phyloP scores from a whole-genome alignment of 2,888 invertebrate species.

The Boloria selene region DNA sequence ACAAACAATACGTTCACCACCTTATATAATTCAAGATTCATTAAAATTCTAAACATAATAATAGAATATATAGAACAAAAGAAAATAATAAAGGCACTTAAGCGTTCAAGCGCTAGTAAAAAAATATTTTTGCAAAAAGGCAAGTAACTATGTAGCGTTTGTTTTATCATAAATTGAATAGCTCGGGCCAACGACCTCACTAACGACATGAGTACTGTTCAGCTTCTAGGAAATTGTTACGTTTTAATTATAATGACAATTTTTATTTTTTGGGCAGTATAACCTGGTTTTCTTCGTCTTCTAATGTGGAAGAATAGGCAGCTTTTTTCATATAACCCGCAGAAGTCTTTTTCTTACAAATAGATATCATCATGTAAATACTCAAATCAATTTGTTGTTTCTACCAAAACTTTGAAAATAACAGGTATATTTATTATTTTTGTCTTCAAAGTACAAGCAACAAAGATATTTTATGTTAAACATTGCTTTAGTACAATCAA shows the following conservation, averaged over 20 bases:
- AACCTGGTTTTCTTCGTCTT: not conserved
- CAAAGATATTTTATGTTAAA: too few species aligned
- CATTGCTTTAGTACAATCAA: too few species aligned
- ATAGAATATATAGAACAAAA: conserved; percentile 8
- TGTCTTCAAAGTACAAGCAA: too few species aligned
- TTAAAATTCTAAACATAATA: not conserved
- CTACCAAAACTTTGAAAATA: too few species aligned
- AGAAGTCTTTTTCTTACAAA: too few species aligned
- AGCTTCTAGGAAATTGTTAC: conserved; percentile 7
- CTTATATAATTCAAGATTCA: too few species aligned
- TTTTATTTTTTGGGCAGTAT: too few species aligned
- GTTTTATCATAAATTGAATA: conserved; percentile 37
- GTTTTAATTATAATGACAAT: not conserved
- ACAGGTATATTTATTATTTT: too few species aligned
- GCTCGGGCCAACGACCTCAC: conserved; percentile 40
- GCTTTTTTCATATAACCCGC: too few species aligned
- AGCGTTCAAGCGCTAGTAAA: not conserved
- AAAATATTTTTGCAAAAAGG: conserved; percentile 19
- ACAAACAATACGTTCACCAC: too few species aligned
- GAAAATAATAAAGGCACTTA: not conserved
- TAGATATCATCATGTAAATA: too few species aligned
- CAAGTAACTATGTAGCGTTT: conserved; percentile 26
- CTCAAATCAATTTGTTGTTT: too few species aligned
- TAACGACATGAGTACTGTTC: conserved; percentile 23
- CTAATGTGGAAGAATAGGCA: not conserved